These are phyloP conservation scores for Keiferia lycopersicella DNA, from an alignment of 2,888 invertebrate species.

Conservation along the genomic window DNA sequence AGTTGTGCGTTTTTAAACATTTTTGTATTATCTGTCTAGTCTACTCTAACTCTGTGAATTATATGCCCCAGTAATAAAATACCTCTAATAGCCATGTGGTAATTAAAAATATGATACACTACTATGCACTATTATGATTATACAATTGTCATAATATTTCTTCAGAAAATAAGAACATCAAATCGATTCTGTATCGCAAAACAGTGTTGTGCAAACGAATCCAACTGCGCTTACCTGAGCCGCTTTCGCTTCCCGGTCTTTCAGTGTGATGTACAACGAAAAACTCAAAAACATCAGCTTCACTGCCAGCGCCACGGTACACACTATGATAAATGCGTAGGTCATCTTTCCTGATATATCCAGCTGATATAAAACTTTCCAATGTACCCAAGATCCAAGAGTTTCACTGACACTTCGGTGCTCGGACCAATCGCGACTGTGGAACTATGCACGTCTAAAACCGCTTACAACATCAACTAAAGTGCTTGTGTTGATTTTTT, in stretches of 20 bases:
- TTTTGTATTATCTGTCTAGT: too few species aligned
- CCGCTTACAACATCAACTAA: slow-evolving; percentile 46
- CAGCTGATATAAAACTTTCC: slow-evolving; percentile 32
- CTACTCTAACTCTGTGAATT: too few species aligned
- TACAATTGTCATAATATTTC: not conserved
- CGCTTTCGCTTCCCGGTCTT: slow-evolving; percentile 42
- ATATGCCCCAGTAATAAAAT: too few species aligned
- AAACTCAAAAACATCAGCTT: slow-evolving; percentile 70
- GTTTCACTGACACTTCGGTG: slow-evolving; percentile 31
- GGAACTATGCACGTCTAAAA: slow-evolving; percentile 36
- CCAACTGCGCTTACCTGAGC: slow-evolving; percentile 42
- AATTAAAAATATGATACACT: too few species aligned
- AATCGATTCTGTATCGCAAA: not conserved
- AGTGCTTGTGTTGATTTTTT: slow-evolving; percentile 59
- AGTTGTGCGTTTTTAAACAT: too few species aligned
- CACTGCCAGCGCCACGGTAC: slow-evolving; percentile 65
- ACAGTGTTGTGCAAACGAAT: not conserved
- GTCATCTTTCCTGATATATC: slow-evolving; percentile 45
- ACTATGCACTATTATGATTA: not conserved
- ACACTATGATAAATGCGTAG: slow-evolving; percentile 69
- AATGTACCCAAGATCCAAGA: too few species aligned
- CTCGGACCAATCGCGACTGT: slow-evolving; percentile 56
- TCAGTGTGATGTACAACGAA: slow-evolving; percentile 66
- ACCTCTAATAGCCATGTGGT: too few species aligned
- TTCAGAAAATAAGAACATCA: not conserved